A percentile compares a stretch with the other conserved stretches of the same genome.
phyloP scores from a whole-genome alignment of 2,113 vertebrate species.

The Marmota flaviventris region DNA sequence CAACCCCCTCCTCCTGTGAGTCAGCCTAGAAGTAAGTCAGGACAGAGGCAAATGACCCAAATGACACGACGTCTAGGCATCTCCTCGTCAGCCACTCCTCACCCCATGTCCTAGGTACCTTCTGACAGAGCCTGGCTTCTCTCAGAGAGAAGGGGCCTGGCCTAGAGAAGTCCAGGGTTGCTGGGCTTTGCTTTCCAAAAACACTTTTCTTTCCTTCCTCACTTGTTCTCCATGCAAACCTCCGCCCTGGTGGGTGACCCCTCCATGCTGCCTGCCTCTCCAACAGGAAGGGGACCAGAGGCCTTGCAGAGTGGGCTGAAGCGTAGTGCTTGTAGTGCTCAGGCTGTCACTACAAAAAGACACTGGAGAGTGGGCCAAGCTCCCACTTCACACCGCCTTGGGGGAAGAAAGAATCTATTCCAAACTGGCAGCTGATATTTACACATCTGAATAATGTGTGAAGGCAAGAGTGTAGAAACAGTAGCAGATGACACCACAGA shows the following conservation, averaged over 20 bases:
- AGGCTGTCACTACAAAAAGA: neutral
- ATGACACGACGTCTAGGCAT: fast-evolving
- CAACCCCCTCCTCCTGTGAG: neutral
- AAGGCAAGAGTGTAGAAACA: constrained; percentile 45
- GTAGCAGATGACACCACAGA: constrained; percentile 35
- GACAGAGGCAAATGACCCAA: too few relatives aligned
- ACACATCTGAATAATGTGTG: neutral
- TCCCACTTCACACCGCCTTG: neutral
- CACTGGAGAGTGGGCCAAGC: neutral
- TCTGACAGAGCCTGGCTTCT: neutral
- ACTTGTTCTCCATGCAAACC: neutral
- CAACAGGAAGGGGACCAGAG: neutral
- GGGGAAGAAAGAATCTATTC: neutral
- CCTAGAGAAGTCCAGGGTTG: neutral
- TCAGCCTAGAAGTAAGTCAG: neutral
- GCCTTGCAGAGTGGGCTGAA: neutral
- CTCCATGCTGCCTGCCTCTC: fast-evolving
- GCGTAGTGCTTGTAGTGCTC: fast-evolving
- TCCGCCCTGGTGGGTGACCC: neutral
- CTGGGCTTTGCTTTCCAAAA: neutral
- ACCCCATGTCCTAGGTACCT: fast-evolving
- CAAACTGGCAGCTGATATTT: neutral
- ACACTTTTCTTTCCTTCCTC: neutral
- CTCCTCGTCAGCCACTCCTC: neutral
- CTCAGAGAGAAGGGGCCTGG: neutral